A percentile compares a stretch with the other conserved stretches of the same genome.
phyloP scores from a whole-genome alignment of 2,797 vertebrate species.

The Acanthopagrus latus region DNA sequence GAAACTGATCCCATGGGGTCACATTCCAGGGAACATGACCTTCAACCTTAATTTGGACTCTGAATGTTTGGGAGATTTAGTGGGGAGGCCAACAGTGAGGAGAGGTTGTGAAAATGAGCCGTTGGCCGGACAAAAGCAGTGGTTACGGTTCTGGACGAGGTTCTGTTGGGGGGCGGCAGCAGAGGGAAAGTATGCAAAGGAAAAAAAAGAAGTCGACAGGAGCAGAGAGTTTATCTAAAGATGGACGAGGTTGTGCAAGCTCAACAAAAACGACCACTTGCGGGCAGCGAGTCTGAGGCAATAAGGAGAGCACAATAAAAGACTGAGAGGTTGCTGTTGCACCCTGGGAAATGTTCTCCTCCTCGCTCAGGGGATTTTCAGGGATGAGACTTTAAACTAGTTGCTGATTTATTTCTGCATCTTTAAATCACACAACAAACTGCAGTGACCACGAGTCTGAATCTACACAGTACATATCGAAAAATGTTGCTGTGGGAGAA shows the following conservation, averaged over 20 bases:
- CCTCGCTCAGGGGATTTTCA: background rate
- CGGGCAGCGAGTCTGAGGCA: background rate
- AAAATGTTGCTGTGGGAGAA: background rate
- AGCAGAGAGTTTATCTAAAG: background rate
- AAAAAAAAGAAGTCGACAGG: background rate
- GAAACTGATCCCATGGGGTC: constrained; percentile 22
- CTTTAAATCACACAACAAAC: constrained; percentile 8
- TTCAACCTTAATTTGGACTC: constrained; percentile 27
- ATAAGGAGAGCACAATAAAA: constrained; percentile 10
- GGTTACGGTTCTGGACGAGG: background rate
- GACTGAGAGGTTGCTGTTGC: constrained; percentile 8
- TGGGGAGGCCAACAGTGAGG: too few species aligned
- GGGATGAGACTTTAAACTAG: background rate
- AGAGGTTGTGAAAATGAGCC: background rate
- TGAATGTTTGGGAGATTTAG: too few species aligned
- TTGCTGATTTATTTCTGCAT: constrained; percentile 43
- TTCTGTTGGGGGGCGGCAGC: background rate
- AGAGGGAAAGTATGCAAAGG: background rate
- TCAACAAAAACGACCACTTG: background rate
- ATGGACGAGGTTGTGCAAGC: constrained; percentile 12
- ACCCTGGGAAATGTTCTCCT: background rate
- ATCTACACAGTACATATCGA: background rate
- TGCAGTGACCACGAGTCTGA: background rate
- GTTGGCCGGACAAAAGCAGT: background rate
- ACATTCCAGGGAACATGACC: constrained; percentile 39